A percentile compares a stretch with the other conserved stretches of the same genome.
Conservation (phyloP, 2,888 invertebrate genomes). For the Philonicus albiceps region DNA sequence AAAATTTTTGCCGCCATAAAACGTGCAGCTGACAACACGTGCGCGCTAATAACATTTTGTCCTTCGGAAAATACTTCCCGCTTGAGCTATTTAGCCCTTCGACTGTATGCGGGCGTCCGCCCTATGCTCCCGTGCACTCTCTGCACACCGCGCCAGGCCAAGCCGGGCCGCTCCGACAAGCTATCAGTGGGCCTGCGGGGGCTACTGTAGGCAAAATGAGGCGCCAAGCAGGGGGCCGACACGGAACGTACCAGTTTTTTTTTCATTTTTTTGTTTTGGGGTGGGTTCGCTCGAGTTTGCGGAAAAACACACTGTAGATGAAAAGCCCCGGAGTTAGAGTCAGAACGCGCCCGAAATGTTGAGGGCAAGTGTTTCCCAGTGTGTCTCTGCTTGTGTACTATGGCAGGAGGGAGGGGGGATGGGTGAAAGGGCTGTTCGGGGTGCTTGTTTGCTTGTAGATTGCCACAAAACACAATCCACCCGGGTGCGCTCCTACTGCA, state of each 20-base stretch:
- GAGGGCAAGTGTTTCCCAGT: background rate
- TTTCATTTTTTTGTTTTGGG: background rate
- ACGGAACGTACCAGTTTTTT: background rate
- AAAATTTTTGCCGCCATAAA: conserved; percentile 47
- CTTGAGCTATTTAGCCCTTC: conserved; percentile 32
- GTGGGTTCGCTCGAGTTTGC: conserved; percentile 3
- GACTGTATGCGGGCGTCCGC: conserved; percentile 1
- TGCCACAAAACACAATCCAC: conserved; percentile 31
- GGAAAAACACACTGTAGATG: conserved; percentile 23
- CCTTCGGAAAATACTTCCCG: conserved; percentile 43
- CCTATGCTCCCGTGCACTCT: background rate
- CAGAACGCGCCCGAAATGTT: background rate
- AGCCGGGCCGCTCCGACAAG: background rate
- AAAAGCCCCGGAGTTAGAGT: background rate
- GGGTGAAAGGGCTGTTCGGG: background rate
- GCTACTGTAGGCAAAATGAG: background rate
- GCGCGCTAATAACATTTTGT: conserved; percentile 47
- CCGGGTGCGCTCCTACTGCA: background rate
- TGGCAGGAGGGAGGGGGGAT: background rate
- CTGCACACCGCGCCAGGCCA: too few relatives aligned
- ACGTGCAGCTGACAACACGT: conserved; percentile 48
- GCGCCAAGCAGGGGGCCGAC: background rate
- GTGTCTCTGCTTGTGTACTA: background rate
- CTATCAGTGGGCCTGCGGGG: background rate
- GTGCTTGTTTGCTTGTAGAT: conserved; percentile 28